Evolutionary conservation across 2,888 invertebrate species (phyloP), one percentile per base, ranked within the genome.

Genomic region (Cyclophora punctaria): DNA sequence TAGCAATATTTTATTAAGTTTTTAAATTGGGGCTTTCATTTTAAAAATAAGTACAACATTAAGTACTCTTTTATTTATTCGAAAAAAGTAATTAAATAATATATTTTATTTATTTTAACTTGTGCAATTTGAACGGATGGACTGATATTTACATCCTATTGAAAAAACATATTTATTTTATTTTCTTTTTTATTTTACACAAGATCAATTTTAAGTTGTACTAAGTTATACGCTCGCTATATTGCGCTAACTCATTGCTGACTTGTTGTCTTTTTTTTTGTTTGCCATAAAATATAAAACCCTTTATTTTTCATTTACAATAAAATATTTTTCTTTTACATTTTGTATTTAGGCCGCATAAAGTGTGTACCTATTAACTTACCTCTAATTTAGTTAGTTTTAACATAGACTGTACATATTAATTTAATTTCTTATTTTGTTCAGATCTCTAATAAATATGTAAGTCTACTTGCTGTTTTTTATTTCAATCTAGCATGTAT

Each of bases 401-500:
- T 88, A 89, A 89, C 84, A 87, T 88, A 87, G 88, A 88, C 89
- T 89, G 89, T 89, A 89, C 89, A 89, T 89, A 89, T 61, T 89
- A 86, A 89, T 89, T 89, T 89, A 83, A 89, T 87, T 89, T 89
- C 87, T 84, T 89, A 88, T 89, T 89, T 86, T 89, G 89, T 89
- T 89, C 89, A 89, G 89, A 89, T 89, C 89, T 89, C 89, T 89
- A 89, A 89, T 89, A 89, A 89, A 89, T 83, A 86, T 85, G 84
- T 89, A 89, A 89, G 88, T 89, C 86, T 87, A 87, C 64, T 64
- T 63, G 60, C 64, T 69, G 66, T 62, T 67, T 66, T 65, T 65
- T 51, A 58, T 60, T 59, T 44, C 4, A 4, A 33, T 4, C 34
- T 20, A 20, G 20, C 20, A 20, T 20, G 20, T 20, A 20, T 2